Conservation (phyloP, 2,888 invertebrate genomes). For the Hydraecia micacea region DNA sequence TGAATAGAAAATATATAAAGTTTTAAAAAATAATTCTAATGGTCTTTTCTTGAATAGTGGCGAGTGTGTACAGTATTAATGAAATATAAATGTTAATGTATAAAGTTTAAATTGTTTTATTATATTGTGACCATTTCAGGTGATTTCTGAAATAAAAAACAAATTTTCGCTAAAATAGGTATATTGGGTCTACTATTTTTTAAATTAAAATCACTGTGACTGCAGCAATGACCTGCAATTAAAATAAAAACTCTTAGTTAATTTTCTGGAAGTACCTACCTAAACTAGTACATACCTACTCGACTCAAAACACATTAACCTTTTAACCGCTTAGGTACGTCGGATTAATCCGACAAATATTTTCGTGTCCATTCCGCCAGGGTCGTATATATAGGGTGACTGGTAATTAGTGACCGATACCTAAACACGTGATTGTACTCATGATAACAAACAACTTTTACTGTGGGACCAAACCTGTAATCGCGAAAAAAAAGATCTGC, state of each 20-base stretch:
- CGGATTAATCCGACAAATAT: too few relatives aligned
- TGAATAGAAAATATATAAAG: slow-evolving; percentile 87
- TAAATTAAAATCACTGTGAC: slow-evolving; percentile 3
- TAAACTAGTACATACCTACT: not conserved
- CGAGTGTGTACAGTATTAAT: slow-evolving; percentile 86
- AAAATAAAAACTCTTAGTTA: slow-evolving; percentile 10
- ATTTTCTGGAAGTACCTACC: not conserved
- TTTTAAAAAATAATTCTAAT: slow-evolving; percentile 79
- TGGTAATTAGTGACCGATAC: too few relatives aligned
- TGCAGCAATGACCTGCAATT: slow-evolving; percentile 39
- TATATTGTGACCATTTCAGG: slow-evolving; percentile 61
- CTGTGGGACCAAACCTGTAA: too few relatives aligned
- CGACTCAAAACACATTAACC: not conserved
- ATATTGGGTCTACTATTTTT: not conserved
- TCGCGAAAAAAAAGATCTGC: too few relatives aligned
- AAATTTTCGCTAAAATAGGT: not conserved
- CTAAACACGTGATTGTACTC: too few relatives aligned
- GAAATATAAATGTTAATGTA: slow-evolving; percentile 86
- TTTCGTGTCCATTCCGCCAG: too few relatives aligned
- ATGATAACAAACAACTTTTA: too few relatives aligned
- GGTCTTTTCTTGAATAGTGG: slow-evolving; percentile 84
- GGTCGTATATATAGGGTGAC: too few relatives aligned
- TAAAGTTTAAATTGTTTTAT: slow-evolving; percentile 74
- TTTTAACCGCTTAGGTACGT: too few relatives aligned
- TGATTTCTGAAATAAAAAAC: slow-evolving; percentile 63